Evolutionary conservation across 2,888 invertebrate species (phyloP), one percentile per base, ranked within the genome.

Genomic region (Chrysina gloriosa): DNA sequence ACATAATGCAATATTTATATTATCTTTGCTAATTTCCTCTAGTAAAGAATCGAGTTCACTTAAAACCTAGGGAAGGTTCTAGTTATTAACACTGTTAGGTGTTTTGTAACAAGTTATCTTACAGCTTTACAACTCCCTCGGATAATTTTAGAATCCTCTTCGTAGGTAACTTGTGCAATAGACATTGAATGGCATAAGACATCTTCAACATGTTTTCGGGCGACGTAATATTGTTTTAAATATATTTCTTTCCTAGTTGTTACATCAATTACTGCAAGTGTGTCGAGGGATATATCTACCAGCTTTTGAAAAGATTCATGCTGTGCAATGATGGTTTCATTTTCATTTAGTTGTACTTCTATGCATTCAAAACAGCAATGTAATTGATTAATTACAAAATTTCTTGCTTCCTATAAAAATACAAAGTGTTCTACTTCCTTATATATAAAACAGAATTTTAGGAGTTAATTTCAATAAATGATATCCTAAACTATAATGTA

Each of bases 101-200:
- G n/a, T 39, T 39, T 31, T 67, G 72, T n/a, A n/a, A n/a, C n/a
- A n/a, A n/a, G n/a, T n/a, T n/a, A n/a, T n/a, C 81, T 78, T 81
- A 88, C 88, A 74, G 86, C 84, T 83, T 86, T 86, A 72, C 87
- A 85, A 29, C 86, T 80, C 14, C 87, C 87, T 77, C 85, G 85
- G 9, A 88, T 84, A 69, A 85, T 80, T 73, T 77, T 77, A 27
- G 73, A 76, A 74, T 84, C 82, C 23, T 80, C 77, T 16, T 69
- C 67, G 16, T 78, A 68, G 9, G 80, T 74, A 21, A 84, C 79
- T 74, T 83, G 82, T 2, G 80, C 81, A 58, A 83, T 79, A 2
- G 83, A 81, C 81, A 83, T 82, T 5, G 82, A 81, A 73, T 82
- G 79, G 67, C 80, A 79, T 9, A 84, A 73, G 21, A 82, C 78